A percentile compares a stretch with the other conserved stretches of the same genome.
phyloP scores from a whole-genome alignment of 2,113 vertebrate species.

The Leucopsar rothschildi region DNA sequence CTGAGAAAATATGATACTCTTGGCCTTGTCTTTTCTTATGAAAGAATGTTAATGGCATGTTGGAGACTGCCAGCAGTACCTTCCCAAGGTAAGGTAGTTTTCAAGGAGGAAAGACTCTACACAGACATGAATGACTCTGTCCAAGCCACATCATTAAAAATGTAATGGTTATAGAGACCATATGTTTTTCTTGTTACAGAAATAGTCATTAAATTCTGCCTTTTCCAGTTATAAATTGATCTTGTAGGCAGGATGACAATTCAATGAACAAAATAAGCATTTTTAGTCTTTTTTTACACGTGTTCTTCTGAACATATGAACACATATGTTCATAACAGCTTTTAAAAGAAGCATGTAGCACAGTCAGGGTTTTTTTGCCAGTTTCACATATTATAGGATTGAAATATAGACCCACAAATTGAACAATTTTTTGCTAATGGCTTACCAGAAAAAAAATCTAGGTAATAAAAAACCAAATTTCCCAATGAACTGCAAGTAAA shows the following conservation, averaged over 20 bases:
- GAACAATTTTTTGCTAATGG: slow-evolving; percentile 26
- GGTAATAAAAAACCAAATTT: slow-evolving; percentile 14
- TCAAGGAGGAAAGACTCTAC: not conserved
- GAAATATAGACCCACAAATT: not conserved
- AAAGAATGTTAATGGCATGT: not conserved
- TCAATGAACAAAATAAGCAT: slow-evolving; percentile 18
- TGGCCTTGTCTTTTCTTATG: not conserved
- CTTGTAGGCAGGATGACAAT: slow-evolving; percentile 12
- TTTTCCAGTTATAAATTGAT: slow-evolving; percentile 30
- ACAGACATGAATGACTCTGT: not conserved
- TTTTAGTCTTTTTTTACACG: not conserved
- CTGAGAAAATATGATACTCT: not conserved
- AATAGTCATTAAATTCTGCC: not conserved
- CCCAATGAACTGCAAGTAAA: slow-evolving; percentile 9
- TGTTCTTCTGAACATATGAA: not conserved
- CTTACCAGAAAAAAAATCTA: slow-evolving; percentile 13
- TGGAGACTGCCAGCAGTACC: not conserved
- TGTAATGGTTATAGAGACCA: slow-evolving; percentile 32
- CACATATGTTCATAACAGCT: not conserved
- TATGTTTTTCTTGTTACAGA: slow-evolving; percentile 23
- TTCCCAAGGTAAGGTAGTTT: slow-evolving; percentile 14
- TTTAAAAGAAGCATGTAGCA: not conserved
- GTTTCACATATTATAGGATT: not conserved
- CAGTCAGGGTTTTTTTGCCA: not conserved
- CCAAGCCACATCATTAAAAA: slow-evolving; percentile 47